Base-by-base conservation (phyloP, 1,140 invertebrate species). In the Lepidurus packardi region DNA sequence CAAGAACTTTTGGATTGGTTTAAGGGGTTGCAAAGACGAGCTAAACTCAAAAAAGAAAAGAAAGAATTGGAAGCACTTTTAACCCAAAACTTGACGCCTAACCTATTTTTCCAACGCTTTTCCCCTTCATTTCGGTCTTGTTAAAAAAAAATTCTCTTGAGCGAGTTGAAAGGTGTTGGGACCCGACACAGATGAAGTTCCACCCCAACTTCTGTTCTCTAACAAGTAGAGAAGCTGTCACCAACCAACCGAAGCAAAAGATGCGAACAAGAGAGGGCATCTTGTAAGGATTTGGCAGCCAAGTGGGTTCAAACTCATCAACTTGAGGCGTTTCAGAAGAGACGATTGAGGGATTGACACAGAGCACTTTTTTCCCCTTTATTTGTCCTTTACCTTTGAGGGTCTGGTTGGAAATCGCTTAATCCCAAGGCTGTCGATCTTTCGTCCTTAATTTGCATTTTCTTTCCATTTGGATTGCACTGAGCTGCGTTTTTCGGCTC, bases 371-470 rank as follows among this genome's bases (percentile, higher is more conserved):
- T 65, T 65, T 65, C 21, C 16, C 53, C 53, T 65, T 65, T 34
- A 34, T 34, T 34, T 34, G 34, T 34, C 2, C 34, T 34, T 34
- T 34, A 34, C 34, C 34, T 34, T 65, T 7, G 53, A 21, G 13
- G 53, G 53, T 65, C 53, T n/a, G 21, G 53, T 65, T 21, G 21
- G 53, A 65, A 65, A 65, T 65, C 53, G 16, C 53, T 65, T 21
- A 65, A 65, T 65, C 53, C 53, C 13, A 13, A 7, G 16, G 53
- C 53, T 21, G 21, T 65, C 21, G 53, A 65, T 65, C 53, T 65
- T 65, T 65, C 21, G 34, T 21, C 53, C 53, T 65, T 65, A 65
- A 65, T 65, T 65, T n/a, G 53, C 53, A 65, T 65, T 65, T 65
- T 65, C 53, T 65, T 65, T 21, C 53, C 53, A 65, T 65, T 21